These are phyloP conservation scores for Coluber constrictor DNA, from an alignment of 2,797 vertebrate genomes.

Conservation along the genomic window DNA sequence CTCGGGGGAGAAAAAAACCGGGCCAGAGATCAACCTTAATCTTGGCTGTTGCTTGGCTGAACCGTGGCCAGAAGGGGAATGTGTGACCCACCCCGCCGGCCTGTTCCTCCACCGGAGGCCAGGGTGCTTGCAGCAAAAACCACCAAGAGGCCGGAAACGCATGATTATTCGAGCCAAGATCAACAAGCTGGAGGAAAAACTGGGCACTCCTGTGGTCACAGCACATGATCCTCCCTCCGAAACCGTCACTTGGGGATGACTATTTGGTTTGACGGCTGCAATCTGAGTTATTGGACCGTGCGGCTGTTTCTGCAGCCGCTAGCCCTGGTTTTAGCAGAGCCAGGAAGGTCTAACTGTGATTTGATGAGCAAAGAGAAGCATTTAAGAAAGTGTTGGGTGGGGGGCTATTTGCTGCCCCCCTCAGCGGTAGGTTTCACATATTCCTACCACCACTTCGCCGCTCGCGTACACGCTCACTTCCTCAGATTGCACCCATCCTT, in stretches of 20 bases:
- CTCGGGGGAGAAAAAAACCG: neutral
- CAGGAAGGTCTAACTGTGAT: neutral
- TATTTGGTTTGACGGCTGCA: neutral
- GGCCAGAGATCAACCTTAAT: neutral
- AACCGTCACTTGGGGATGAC: neutral
- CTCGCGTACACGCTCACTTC: too few species aligned
- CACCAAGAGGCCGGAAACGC: neutral
- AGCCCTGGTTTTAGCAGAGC: neutral
- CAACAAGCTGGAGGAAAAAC: neutral
- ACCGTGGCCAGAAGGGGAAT: neutral
- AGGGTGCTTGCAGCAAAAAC: neutral
- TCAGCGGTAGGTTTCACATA: too few species aligned
- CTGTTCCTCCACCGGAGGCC: neutral
- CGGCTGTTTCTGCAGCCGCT: neutral
- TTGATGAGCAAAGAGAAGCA: neutral
- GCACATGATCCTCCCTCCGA: slow-evolving; percentile 12
- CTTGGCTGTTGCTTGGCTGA: neutral
- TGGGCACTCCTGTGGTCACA: neutral
- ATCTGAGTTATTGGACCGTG: neutral
- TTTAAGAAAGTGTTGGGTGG: neutral
- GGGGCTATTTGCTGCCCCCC: too few species aligned
- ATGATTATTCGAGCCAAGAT: neutral
- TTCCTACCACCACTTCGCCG: too few species aligned
- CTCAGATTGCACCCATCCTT: too few species aligned
- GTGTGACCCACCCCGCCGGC: accelerated